A percentile compares a stretch with the other conserved stretches of the same genome.
phyloP scores from a whole-genome alignment of 1,140 invertebrate species.

The Pissodes strobi region DNA sequence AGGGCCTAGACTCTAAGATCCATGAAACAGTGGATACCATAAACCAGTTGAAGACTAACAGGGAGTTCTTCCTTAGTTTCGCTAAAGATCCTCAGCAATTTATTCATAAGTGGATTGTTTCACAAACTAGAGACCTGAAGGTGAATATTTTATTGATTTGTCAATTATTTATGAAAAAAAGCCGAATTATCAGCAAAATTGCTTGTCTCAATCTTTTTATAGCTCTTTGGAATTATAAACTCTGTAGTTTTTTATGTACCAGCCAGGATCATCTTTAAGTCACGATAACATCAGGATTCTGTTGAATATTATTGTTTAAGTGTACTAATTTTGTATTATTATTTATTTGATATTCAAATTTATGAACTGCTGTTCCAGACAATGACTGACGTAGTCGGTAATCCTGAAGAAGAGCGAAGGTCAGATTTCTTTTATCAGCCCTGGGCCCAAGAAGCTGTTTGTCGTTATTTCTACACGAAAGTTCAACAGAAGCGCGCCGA shows the following conservation, averaged over 20 bases:
- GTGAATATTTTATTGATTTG: conserved; percentile 61
- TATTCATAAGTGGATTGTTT: conserved; percentile 98
- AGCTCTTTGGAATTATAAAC: no score
- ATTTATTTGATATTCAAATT: no score
- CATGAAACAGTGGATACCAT: conserved; percentile 99
- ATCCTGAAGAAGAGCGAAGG: conserved; percentile 93
- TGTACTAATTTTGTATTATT: no score
- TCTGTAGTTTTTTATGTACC: no score
- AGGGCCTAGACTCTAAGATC: conserved; percentile 90
- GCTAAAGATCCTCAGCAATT: conserved; percentile 99
- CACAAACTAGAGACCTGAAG: conserved; percentile 95
- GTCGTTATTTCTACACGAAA: conserved; percentile 98
- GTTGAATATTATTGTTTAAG: no score
- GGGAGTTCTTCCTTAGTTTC: conserved; percentile 98
- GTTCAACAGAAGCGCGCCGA: conserved; percentile 93
- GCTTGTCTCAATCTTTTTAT: no score
- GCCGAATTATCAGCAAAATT: no score
- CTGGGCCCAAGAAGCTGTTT: conserved; percentile 96
- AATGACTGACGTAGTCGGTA: conserved; percentile 94
- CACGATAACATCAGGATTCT: no score
- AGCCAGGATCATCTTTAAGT: no score
- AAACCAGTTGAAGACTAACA: conserved; percentile 95
- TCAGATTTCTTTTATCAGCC: conserved; percentile 94
- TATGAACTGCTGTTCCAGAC: no score
- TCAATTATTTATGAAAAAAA: no score